Evolutionary conservation across 1,140 invertebrate genomes (phyloP).

Genomic region (Drosophila guanche): DNA sequence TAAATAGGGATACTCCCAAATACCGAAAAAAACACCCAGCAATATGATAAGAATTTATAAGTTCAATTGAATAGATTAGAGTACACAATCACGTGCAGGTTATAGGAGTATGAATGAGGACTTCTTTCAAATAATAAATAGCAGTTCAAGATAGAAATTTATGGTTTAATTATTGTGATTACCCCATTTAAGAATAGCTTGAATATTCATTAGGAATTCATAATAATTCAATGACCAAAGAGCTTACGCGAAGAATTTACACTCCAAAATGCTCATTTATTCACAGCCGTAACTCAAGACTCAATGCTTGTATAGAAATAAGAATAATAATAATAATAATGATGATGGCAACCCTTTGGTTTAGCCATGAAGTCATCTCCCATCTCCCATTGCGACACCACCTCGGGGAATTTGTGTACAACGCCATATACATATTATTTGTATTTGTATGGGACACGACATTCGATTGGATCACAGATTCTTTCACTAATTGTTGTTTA

Average conservation of each 20-base stretch:
- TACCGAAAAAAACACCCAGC: background rate
- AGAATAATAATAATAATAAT: constrained; percentile 39
- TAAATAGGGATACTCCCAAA: background rate
- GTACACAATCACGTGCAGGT: background rate
- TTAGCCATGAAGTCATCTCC: constrained; percentile 42
- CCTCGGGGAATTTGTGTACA: constrained; percentile 9
- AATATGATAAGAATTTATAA: background rate
- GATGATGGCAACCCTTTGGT: constrained; percentile 32
- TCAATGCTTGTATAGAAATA: background rate
- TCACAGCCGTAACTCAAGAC: constrained; percentile 18
- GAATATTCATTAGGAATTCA: background rate
- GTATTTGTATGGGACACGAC: too few relatives aligned
- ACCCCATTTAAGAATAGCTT: background rate
- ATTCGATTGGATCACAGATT: constrained; percentile 39
- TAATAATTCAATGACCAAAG: too few relatives aligned
- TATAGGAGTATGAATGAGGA: background rate
- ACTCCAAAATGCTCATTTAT: constrained; percentile 23
- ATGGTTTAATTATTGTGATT: background rate
- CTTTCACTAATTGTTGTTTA: constrained; percentile 41
- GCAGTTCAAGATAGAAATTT: background rate
- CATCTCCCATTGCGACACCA: background rate
- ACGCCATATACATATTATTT: constrained; percentile 15
- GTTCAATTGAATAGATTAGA: background rate
- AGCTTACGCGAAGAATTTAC: background rate
- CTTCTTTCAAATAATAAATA: background rate